A percentile compares a stretch with the other conserved stretches of the same genome.
Conservation (phyloP, 2,113 vertebrate genomes). For the Eubucco bourcierii region DNA sequence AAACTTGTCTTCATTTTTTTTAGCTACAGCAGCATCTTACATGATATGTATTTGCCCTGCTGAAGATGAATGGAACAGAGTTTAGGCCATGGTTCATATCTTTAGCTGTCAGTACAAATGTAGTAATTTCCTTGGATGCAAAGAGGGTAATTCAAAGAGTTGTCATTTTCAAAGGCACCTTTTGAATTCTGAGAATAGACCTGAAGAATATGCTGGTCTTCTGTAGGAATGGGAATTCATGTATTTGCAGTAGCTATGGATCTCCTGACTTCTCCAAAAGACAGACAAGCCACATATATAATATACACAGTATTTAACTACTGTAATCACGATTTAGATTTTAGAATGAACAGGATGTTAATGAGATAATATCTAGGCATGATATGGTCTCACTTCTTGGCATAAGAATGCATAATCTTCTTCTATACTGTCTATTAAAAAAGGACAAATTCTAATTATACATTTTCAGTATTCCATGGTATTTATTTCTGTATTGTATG, state of each 20-base stretch:
- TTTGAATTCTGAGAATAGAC: not conserved
- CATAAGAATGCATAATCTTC: not conserved
- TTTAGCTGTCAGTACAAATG: not conserved
- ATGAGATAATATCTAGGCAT: constrained; percentile 17
- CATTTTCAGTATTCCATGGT: not conserved
- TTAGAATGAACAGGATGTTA: constrained; percentile 35
- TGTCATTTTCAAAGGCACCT: not conserved
- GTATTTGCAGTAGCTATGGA: not conserved
- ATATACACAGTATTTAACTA: not conserved
- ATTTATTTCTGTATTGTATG: not conserved
- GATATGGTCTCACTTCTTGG: constrained; percentile 4
- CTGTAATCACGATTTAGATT: not conserved
- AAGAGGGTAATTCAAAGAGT: not conserved
- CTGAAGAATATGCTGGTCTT: not conserved
- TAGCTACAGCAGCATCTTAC: not conserved
- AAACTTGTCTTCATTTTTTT: not conserved
- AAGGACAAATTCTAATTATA: not conserved
- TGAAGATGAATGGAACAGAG: not conserved
- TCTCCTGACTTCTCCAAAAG: not conserved
- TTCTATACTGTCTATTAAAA: not conserved
- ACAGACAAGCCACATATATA: not conserved
- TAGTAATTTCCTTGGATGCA: not conserved
- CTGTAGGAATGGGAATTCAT: not conserved
- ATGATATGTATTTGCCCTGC: not conserved
- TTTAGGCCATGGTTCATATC: not conserved